phyloP scores from a whole-genome alignment of 2,113 vertebrate species.

The western clawed frog (Xenopus tropicalis) region DNA sequence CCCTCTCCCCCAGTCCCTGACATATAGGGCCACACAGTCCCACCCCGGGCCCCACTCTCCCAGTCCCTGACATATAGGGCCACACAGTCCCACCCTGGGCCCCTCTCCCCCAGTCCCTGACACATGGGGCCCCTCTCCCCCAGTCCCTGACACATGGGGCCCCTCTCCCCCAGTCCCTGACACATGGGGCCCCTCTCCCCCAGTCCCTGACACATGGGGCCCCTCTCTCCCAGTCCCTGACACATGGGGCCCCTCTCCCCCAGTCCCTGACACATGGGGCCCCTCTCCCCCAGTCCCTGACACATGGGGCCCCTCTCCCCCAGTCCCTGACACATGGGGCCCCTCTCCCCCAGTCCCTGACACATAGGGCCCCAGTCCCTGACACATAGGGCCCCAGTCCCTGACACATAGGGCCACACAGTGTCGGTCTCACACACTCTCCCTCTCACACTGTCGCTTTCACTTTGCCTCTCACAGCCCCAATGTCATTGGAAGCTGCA shows the following conservation, averaged over 20 bases:
- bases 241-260: background rate
- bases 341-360: background rate
- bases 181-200: background rate
- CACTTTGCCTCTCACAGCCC: background rate
- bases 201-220: no score
- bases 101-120: background rate
- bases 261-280: background rate
- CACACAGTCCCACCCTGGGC: no score
- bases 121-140: background rate
- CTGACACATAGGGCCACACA: no score
- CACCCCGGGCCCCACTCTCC: no score
- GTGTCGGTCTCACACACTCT: background rate
- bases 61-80: no score
- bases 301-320: no score
- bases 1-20: background rate
- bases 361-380: background rate
- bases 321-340: no score
- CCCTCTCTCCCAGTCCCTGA: no score
- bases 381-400: no score
- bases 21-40: background rate
- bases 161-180: background rate
- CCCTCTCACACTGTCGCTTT: no score
- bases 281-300: no score
- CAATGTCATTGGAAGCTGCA: constrained; percentile 27
- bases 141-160: no score